Evolutionary conservation across 2,797 vertebrate genomes (phyloP).

Genomic region (Enteromius argenteus): DNA sequence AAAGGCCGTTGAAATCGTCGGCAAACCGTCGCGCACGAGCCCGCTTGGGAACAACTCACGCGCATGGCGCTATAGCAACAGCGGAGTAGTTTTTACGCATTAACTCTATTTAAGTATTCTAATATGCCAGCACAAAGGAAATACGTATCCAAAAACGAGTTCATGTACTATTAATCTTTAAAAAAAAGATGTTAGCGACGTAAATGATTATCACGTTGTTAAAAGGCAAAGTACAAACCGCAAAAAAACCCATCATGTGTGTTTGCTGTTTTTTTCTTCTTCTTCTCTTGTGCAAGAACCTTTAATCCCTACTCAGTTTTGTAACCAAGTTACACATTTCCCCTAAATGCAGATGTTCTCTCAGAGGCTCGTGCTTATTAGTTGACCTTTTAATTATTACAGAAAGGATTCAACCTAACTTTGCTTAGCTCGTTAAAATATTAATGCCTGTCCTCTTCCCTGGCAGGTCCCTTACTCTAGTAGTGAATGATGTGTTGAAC

Average conservation of each 20-base stretch:
- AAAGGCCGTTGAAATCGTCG: not conserved
- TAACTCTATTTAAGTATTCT: not conserved
- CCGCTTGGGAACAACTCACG: not conserved
- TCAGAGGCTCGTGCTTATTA: not conserved
- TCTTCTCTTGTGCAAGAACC: not conserved
- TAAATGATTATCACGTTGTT: not conserved
- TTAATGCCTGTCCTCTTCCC: not conserved
- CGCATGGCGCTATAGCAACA: not conserved
- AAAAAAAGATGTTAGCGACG: not conserved
- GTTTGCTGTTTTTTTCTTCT: not conserved
- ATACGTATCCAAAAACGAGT: not conserved
- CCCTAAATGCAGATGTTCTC: not conserved
- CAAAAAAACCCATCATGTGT: not conserved
- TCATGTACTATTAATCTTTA: not conserved
- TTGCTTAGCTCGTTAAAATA: not conserved
- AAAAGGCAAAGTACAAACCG: not conserved
- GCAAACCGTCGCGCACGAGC: not conserved
- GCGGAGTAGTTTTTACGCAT: not conserved
- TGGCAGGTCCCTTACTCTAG: not conserved
- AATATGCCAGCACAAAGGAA: not conserved
- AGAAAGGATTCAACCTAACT: not conserved
- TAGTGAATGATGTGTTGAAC: not conserved
- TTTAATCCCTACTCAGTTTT: not conserved
- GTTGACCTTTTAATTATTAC: slow-evolving; percentile 18
- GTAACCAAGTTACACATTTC: not conserved